Conservation (phyloP, 2,888 invertebrate genomes). For the Acronicta alni region DNA sequence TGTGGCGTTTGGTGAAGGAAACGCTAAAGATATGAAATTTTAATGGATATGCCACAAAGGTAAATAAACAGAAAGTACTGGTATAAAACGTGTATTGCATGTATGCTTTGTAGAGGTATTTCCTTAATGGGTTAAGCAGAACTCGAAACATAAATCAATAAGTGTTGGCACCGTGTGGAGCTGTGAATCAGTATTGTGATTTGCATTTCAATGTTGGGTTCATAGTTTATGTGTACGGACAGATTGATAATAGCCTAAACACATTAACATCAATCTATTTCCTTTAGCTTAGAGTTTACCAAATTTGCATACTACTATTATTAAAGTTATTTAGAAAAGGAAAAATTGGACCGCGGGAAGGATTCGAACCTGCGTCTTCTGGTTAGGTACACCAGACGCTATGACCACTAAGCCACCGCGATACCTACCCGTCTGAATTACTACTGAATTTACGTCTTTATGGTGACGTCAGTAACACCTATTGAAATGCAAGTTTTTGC, state of each 20-base stretch:
- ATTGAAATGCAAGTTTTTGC: no score
- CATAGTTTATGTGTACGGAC: conserved; percentile 1
- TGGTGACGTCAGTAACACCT: no score
- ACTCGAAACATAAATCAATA: conserved; percentile 27
- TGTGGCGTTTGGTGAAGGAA: conserved; percentile 58
- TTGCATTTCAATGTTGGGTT: conserved; percentile 35
- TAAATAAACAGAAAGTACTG: conserved; percentile 44
- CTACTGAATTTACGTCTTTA: no score
- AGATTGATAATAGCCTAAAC: conserved; percentile 10
- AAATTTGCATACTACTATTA: no score
- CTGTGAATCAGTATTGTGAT: conserved; percentile 16
- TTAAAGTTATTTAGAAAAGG: no score
- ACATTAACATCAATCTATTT: background rate
- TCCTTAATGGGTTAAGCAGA: conserved; percentile 8
- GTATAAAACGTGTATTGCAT: conserved; percentile 22
- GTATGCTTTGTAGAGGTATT: conserved; percentile 3
- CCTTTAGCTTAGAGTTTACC: no score
- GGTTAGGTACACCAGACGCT: no score
- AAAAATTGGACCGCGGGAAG: no score
- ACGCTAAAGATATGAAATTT: conserved; percentile 59
- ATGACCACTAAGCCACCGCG: no score
- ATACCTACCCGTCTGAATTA: no score
- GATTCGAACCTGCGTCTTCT: no score
- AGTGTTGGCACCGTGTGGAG: conserved; percentile 5
- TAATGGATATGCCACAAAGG: conserved; percentile 50